Base-by-base conservation (phyloP, 2,888 invertebrate genomes). In the Lithosia quadra region DNA sequence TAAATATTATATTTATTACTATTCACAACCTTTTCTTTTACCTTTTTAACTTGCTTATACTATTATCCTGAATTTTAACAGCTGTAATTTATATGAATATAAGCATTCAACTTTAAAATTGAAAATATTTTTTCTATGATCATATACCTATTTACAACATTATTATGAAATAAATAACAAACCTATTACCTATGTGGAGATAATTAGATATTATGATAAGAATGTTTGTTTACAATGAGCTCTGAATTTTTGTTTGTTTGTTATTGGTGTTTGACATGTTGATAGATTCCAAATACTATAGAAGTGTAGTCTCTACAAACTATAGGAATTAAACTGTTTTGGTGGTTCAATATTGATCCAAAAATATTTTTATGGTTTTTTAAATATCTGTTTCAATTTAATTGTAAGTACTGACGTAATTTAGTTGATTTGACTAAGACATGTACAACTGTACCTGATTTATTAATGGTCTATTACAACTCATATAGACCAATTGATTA, bases 401-500 rank as follows among this genome's bases (percentile, higher is more conserved):
- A n/a, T 18, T 49, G n/a, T 43, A 43, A 43, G 5, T n/a, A 49
- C 18, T 49, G 49, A n/a, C 18, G 34, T 58, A 8, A 49, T 53
- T n/a, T 33, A 2, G 33, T 10, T 8, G 0, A 18, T 53, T 62
- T 63, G 13, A 63, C 21, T n/a, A 24, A 24, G 18, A 39, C 18
- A 11, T 57, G 49, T 33, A n/a, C n/a, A 18, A 43, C 13, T 53
- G 28, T 56, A 56, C 39, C 18, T 43, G 39, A 43, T 22, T 11
- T 55, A 49, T 24, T 9, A 39, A 56, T 39, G 34, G 18, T 39
- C 1, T 21, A 24, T 7, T 21, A n/a, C 11, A 22, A 57, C 33
- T 43, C 34, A 21, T 66, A 69, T 70, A 69, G 73, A 69, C 69
- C 68, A 73, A 9, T 63, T 3, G 58, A 72, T 36, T 43, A 64